Evolutionary conservation across 1,140 invertebrate species (phyloP).

Genomic region (Sycophila sp.): DNA sequence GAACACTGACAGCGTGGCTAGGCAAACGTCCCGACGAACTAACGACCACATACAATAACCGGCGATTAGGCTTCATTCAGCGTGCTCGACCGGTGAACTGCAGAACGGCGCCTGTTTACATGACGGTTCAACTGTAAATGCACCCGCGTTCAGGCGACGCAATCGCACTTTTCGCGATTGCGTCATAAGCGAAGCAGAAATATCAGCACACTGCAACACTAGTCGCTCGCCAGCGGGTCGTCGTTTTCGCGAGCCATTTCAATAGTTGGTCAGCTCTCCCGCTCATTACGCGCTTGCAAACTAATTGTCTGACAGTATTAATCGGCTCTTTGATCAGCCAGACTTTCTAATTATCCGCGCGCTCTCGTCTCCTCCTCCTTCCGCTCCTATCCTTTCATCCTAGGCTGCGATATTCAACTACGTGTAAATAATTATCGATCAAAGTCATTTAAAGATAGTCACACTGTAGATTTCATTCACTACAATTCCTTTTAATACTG

Average conservation of each 20-base stretch:
- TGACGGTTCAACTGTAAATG: not conserved
- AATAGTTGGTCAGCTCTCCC: not conserved
- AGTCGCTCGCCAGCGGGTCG: not conserved
- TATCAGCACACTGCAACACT: not conserved
- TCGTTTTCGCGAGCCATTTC: conserved; percentile 5
- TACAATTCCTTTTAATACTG: too few relatives aligned
- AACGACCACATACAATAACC: conserved; percentile 10
- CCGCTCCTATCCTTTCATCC: not conserved
- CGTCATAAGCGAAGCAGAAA: too few relatives aligned
- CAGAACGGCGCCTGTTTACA: not conserved
- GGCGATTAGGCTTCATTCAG: conserved; percentile 1
- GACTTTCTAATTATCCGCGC: not conserved
- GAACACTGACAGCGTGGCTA: not conserved
- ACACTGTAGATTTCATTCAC: too few relatives aligned
- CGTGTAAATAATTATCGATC: not conserved
- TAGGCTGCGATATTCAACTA: not conserved
- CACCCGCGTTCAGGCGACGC: not conserved
- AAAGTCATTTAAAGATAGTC: not conserved
- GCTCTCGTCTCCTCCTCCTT: too few relatives aligned
- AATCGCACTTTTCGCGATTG: not conserved
- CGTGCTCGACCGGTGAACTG: not conserved
- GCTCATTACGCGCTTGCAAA: not conserved
- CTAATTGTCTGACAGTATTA: conserved; percentile 14
- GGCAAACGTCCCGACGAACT: not conserved
- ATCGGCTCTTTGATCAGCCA: conserved; percentile 11